These are phyloP conservation scores for Melanaphis sacchari DNA, from an alignment of 1,140 invertebrate genomes.

Conservation along the genomic window DNA sequence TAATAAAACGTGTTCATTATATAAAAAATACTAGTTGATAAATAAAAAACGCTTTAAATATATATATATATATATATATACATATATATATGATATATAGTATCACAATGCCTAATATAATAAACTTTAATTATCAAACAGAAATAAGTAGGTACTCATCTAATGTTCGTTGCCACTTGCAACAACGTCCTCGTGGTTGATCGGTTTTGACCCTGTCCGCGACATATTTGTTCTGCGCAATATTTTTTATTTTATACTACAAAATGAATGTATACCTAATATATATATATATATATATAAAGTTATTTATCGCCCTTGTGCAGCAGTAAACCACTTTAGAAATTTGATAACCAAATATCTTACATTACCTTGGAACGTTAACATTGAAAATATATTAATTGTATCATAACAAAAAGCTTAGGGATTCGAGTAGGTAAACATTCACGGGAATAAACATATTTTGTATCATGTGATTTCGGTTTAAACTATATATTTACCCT, in stretches of 20 bases:
- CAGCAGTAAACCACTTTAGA: background rate
- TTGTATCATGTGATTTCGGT: background rate
- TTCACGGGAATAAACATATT: background rate
- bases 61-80: too few species aligned
- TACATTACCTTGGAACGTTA: background rate
- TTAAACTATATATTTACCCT: background rate
- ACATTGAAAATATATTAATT: conserved; percentile 11
- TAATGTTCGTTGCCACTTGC: background rate
- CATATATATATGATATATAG: too few species aligned
- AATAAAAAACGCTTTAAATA: background rate
- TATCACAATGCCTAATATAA: background rate
- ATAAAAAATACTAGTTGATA: background rate
- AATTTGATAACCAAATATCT: conserved; percentile 13
- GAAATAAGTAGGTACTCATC: background rate
- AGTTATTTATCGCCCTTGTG: conserved; percentile 2
- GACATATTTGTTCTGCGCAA: background rate
- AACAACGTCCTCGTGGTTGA: background rate
- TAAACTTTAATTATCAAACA: background rate
- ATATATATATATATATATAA: too few species aligned
- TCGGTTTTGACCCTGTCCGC: conserved; percentile 16
- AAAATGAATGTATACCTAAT: background rate
- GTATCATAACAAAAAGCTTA: background rate
- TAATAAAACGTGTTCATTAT: background rate
- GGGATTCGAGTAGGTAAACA: background rate
- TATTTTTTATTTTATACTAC: background rate